phyloP scores from a whole-genome alignment of 2,113 vertebrate species.

The Phodopus roborovskii region DNA sequence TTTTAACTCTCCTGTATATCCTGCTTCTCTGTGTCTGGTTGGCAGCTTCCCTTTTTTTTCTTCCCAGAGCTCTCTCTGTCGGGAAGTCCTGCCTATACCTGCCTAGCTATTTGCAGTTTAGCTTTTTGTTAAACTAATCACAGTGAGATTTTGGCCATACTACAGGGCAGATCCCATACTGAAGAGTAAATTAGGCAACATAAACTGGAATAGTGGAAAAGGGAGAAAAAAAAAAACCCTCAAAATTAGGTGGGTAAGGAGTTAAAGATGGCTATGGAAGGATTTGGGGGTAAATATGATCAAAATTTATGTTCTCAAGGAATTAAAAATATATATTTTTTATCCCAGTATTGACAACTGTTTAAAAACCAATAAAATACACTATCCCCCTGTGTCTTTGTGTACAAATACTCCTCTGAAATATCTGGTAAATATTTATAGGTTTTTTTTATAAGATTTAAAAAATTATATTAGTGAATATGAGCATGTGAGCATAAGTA shows the following conservation, averaged over 20 bases:
- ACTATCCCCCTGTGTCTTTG: not conserved
- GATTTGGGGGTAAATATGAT: not conserved
- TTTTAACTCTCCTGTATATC: not conserved
- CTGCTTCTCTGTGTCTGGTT: not conserved
- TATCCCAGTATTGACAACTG: not conserved
- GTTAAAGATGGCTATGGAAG: not conserved
- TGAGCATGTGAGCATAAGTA: not conserved
- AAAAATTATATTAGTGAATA: not conserved
- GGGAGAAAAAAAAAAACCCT: not conserved
- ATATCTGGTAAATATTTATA: not conserved
- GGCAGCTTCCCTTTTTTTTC: no score
- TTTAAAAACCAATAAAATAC: conserved; percentile 9
- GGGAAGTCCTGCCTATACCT: not conserved
- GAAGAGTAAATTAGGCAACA: not conserved
- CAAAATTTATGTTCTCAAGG: not conserved
- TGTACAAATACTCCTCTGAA: not conserved
- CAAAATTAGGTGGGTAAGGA: not conserved
- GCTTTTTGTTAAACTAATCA: not conserved
- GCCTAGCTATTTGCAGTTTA: not conserved
- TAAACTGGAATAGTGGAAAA: not conserved
- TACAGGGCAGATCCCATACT: not conserved
- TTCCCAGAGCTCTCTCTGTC: not conserved
- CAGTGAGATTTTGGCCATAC: not conserved
- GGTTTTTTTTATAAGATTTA: not conserved
- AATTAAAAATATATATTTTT: not conserved